Evolutionary conservation across 2,797 vertebrate genomes (phyloP).

Genomic region (Leptoclinus maculatus): DNA sequence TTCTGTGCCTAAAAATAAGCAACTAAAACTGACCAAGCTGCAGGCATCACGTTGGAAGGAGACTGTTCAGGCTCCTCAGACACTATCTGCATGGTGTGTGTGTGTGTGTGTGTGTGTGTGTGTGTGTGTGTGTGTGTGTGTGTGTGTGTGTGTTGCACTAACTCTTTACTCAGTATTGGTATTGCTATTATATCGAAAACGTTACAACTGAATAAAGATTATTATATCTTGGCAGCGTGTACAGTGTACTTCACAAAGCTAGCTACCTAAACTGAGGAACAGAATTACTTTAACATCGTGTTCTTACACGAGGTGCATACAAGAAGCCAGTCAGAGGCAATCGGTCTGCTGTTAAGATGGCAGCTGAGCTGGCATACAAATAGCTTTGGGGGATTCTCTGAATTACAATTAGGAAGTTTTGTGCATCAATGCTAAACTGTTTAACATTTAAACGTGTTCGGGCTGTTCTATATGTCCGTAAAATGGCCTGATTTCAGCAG

Average conservation of each 20-base stretch:
- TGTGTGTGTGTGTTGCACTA: no score
- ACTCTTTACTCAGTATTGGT: not conserved
- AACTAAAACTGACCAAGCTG: constrained; percentile 39
- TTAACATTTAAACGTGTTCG: not conserved
- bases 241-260: not conserved
- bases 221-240: no score
- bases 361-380: not conserved
- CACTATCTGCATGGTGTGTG: not conserved
- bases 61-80: constrained; percentile 18
- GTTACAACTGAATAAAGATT: not conserved
- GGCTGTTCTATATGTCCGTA: no score
- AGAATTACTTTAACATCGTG: not conserved
- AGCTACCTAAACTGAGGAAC: not conserved
- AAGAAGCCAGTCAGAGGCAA: not conserved
- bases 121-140: not conserved
- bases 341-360: not conserved
- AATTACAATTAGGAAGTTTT: not conserved
- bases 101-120: no score
- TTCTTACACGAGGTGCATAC: not conserved
- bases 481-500: no score
- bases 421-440: not conserved
- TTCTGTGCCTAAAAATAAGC: constrained; percentile 60
- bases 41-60: constrained; percentile 36
- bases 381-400: not conserved
- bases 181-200: not conserved